Evolutionary conservation across 2,113 vertebrate species (phyloP).

Genomic region (Scopus umbretta): DNA sequence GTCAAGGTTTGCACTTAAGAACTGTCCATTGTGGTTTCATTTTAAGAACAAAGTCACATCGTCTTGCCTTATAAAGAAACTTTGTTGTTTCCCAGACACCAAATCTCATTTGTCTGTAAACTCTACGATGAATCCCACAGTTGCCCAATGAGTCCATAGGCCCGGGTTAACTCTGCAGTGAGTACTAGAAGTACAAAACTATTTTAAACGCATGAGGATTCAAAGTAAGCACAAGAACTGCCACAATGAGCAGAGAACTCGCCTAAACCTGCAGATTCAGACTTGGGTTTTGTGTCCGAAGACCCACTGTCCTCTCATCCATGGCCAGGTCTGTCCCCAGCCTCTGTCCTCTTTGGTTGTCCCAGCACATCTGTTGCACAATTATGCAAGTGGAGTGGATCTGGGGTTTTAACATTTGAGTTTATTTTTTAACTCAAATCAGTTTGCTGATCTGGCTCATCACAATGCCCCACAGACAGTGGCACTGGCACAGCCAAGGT

Average conservation of each 20-base stretch:
- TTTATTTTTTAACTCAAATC: background rate
- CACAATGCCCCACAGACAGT: background rate
- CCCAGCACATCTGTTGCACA: background rate
- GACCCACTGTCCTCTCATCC: background rate
- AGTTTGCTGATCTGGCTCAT: background rate
- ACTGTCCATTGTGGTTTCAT: background rate
- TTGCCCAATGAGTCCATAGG: background rate
- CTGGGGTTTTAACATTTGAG: background rate
- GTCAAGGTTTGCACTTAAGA: background rate
- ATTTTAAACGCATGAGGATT: background rate
- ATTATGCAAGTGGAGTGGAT: background rate
- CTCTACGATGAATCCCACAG: background rate
- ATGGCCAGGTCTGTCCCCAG: background rate
- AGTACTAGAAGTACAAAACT: background rate
- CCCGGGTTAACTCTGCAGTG: background rate
- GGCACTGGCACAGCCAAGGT: background rate
- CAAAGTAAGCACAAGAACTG: background rate
- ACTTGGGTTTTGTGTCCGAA: background rate
- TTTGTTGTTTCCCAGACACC: background rate
- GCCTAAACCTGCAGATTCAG: background rate
- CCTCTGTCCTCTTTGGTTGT: background rate
- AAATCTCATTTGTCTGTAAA: background rate
- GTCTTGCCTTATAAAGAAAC: background rate
- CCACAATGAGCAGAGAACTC: background rate
- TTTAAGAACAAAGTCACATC: background rate